phyloP scores from a whole-genome alignment of 2,113 vertebrate genomes.

The Larimichthys polyactis region DNA sequence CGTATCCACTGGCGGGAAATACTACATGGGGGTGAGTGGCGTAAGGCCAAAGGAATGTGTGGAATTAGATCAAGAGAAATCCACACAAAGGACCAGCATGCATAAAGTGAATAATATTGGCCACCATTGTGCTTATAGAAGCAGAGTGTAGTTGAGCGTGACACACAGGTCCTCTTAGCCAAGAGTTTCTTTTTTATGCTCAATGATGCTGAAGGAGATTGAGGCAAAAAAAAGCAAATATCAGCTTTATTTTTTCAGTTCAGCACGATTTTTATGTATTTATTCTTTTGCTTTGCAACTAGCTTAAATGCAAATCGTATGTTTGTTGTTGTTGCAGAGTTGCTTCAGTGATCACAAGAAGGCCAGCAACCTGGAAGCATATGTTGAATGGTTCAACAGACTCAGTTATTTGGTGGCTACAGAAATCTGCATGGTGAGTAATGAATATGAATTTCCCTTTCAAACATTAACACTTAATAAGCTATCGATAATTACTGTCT shows the following conservation, averaged over 20 bases:
- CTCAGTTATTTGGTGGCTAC: constrained; percentile 97
- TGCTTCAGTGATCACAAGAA: constrained; percentile 90
- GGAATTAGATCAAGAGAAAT: constrained; percentile 73
- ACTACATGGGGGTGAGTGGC: constrained; percentile 21
- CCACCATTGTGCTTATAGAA: constrained; percentile 29
- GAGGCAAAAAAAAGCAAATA: background rate
- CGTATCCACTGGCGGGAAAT: constrained; percentile 29
- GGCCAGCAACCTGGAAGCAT: constrained; percentile 91
- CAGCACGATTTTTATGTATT: background rate
- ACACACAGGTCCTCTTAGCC: background rate
- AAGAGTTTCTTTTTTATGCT: constrained; percentile 3
- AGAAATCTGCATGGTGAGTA: constrained; percentile 95
- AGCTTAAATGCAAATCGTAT: constrained; percentile 17
- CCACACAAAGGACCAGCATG: constrained; percentile 62
- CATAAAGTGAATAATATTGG: constrained; percentile 24
- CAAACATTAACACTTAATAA: too few species aligned
- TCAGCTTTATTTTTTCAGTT: constrained; percentile 6
- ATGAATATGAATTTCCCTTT: background rate
- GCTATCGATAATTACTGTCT: too few species aligned
- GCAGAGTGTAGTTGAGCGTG: constrained; percentile 29
- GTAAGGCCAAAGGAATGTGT: constrained; percentile 75
- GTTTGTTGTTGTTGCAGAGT: constrained; percentile 76
- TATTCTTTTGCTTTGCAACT: constrained; percentile 2
- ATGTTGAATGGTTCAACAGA: constrained; percentile 97
- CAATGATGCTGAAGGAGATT: constrained; percentile 1